These are phyloP conservation scores for Pammene fasciana DNA, from an alignment of 2,888 invertebrate species.

Conservation along the genomic window DNA sequence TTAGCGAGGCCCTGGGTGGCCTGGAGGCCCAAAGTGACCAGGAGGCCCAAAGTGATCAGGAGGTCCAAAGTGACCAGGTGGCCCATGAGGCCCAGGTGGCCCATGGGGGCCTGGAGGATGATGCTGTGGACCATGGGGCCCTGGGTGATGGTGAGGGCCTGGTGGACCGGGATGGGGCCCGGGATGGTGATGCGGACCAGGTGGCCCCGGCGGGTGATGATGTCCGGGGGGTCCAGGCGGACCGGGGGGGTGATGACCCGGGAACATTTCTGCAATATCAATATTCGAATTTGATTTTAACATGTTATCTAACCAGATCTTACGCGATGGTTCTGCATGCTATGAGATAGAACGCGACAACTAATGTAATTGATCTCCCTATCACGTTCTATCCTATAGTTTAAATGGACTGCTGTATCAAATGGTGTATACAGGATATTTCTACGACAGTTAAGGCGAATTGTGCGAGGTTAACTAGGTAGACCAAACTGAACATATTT, in stretches of 20 bases:
- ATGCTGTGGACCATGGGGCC: conserved; percentile 40
- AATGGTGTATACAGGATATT: too few relatives aligned
- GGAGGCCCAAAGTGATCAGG: conserved; percentile 21
- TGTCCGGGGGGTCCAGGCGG: conserved; percentile 36
- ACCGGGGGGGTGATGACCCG: conserved; percentile 28
- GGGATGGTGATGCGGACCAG: conserved; percentile 8
- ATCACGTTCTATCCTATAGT: too few relatives aligned
- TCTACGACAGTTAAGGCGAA: too few relatives aligned
- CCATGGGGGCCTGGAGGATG: conserved; percentile 20
- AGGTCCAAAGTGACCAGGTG: conserved; percentile 31
- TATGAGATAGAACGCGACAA: too few relatives aligned
- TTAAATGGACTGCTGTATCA: too few relatives aligned
- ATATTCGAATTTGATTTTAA: background rate
- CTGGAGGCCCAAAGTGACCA: conserved; percentile 5
- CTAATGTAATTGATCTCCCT: too few relatives aligned
- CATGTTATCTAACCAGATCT: too few relatives aligned
- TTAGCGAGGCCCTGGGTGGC: conserved; percentile 16
- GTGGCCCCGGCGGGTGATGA: conserved; percentile 42
- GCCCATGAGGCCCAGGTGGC: conserved; percentile 25
- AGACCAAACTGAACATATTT: too few relatives aligned
- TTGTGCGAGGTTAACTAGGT: too few relatives aligned
- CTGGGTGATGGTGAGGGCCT: conserved; percentile 41
- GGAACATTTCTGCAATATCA: conserved; percentile 11
- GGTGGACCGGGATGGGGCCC: conserved; percentile 34
- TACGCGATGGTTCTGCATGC: too few relatives aligned